Base-by-base conservation (phyloP, 2,888 invertebrate species). In the Cistogaster globosa region DNA sequence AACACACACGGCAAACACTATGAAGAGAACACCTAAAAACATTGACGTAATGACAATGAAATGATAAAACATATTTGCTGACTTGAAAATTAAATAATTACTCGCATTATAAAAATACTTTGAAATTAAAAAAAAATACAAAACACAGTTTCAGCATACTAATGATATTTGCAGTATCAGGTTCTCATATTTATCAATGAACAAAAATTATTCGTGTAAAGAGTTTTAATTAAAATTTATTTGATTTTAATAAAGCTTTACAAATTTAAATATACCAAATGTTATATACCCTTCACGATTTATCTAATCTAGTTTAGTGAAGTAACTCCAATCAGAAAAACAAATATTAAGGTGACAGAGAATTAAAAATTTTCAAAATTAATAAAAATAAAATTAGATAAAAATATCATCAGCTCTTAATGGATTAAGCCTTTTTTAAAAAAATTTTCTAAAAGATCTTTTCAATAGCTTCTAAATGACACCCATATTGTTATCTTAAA, bases 41-140 rank as follows among this genome's bases (percentile, higher is more conserved):
- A 82, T 78, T 85, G 85, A 85, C 78, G 78, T 51, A 78, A 55
- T 75, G 82, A 78, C 85, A 85, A 82, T 85, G 85, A 82, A 75
- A 71, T 63, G n/a, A 68, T 76, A 71, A 80, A 74, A 78, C 55
- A 77, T 36, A 55, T 77, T 53, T 72, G 63, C 75, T 69, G 57
- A 69, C 22, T 71, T 45, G 58, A 72, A 71, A 81, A 58, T 69
- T 26, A 68, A 77, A 74, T 58, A 58, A 58, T 63, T 78, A 72
- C n/a, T n/a, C 16, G 48, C 6, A 18, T 75, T 65, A 65, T 65
- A 69, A 58, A 75, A 55, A 38, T 22, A 32, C 8, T 32, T 32
- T 32, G 6, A 7, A 7, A 7, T 32, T 32, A 32, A 32, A 32
- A 32, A 32, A 32, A 22, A 38, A 72, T 36, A 74, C 38, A 38